These are phyloP conservation scores for Drosophila cardini DNA, from an alignment of 1,140 invertebrate genomes.

Conservation along the genomic window DNA sequence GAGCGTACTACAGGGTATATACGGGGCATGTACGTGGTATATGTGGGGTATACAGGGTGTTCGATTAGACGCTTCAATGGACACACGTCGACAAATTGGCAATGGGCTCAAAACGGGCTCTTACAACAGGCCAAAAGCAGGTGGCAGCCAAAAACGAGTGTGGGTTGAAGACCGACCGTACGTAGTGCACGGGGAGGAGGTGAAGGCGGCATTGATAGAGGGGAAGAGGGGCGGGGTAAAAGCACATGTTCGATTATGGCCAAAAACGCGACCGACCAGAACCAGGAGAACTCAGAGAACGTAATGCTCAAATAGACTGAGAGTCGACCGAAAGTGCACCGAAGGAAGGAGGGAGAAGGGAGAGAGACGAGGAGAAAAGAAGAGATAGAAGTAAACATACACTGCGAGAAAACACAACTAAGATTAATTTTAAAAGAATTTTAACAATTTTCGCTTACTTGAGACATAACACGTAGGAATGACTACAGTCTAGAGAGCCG, in stretches of 20 bases:
- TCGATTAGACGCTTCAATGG: conserved; percentile 72
- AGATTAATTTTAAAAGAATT: no score
- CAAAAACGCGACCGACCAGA: conserved; percentile 74
- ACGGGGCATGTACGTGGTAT: neutral
- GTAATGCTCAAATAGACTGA: conserved; percentile 4
- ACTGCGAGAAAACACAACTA: no score
- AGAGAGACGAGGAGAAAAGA: neutral
- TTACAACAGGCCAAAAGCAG: conserved; percentile 1
- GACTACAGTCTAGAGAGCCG: no score
- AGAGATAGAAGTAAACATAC: no score
- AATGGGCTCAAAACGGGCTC: conserved; percentile 1
- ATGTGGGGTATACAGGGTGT: conserved; percentile 45
- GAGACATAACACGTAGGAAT: no score
- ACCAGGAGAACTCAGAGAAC: conserved; percentile 35
- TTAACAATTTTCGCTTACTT: no score
- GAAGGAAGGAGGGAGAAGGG: neutral
- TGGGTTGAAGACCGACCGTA: neutral
- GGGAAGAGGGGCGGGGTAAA: conserved; percentile 21
- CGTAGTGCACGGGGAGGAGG: neutral
- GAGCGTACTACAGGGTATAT: neutral
- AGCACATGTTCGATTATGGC: conserved; percentile 79
- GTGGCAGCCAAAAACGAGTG: neutral
- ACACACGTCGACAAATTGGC: conserved; percentile 40
- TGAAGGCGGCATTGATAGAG: conserved; percentile 32
- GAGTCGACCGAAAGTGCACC: neutral